Evolutionary conservation across 2,113 vertebrate genomes (phyloP).

Genomic region (Perognathus longimembris): DNA sequence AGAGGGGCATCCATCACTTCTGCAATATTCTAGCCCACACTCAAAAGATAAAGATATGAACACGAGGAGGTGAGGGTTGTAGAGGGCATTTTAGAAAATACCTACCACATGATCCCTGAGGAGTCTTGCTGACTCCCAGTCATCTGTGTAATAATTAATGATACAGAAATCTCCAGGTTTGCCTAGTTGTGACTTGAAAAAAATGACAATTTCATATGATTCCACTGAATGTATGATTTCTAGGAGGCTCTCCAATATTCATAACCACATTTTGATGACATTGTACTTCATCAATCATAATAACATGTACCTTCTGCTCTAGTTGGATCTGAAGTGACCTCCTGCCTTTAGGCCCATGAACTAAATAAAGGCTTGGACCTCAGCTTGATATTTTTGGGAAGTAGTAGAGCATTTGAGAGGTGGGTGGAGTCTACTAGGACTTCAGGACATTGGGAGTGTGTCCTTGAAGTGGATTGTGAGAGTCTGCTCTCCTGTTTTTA

Average conservation of each 20-base stretch:
- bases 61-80: too few relatives aligned
- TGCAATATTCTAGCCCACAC: not conserved
- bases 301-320: not conserved
- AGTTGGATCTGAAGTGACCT: not conserved
- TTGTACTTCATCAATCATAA: not conserved
- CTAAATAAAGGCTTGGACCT: not conserved
- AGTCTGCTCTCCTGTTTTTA: not conserved
- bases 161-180: not conserved
- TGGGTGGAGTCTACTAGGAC: not conserved
- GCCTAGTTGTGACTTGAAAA: not conserved
- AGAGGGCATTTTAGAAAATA: too few relatives aligned
- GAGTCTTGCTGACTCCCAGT: not conserved
- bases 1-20: not conserved
- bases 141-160: not conserved
- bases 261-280: not conserved
- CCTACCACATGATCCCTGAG: too few relatives aligned
- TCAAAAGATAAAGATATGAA: not conserved
- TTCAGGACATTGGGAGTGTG: not conserved
- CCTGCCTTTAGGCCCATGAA: too few relatives aligned
- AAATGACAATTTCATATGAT: slow-evolving; percentile 4
- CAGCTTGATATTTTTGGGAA: not conserved
- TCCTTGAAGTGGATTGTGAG: too few relatives aligned
- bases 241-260: not conserved
- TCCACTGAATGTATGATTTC: not conserved
- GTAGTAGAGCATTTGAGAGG: not conserved